These are phyloP conservation scores for Martes martes DNA, from an alignment of 2,113 vertebrate genomes.

Conservation along the genomic window DNA sequence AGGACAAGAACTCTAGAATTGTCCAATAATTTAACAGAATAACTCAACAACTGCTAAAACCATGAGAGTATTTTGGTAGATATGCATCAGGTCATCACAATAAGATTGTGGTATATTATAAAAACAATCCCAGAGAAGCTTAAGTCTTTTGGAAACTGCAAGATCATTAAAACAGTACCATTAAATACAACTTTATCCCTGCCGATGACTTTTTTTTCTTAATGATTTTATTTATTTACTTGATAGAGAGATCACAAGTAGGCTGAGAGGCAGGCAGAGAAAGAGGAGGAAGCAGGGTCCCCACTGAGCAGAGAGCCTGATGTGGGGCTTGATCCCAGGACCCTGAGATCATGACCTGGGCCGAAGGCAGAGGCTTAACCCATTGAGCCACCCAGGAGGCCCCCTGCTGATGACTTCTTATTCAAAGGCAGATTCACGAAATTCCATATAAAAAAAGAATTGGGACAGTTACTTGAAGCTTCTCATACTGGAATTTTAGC, in stretches of 20 bases:
- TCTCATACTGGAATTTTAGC: not conserved
- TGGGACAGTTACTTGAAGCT: not conserved
- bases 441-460: slow-evolving; percentile 1
- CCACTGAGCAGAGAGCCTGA: no score
- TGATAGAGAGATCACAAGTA: no score
- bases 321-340: no score
- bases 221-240: no score
- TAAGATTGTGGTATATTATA: not conserved
- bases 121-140: not conserved
- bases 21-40: not conserved
- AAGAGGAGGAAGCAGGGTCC: no score
- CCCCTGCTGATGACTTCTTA: not conserved
- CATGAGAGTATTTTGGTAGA: not conserved
- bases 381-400: no score
- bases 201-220: not conserved
- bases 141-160: not conserved
- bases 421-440: not conserved
- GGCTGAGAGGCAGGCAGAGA: no score
- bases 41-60: slow-evolving; percentile 10
- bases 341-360: no score
- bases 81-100: not conserved
- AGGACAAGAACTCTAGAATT: slow-evolving; percentile 25
- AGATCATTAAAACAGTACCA: not conserved
- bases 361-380: no score
- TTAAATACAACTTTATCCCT: not conserved